phyloP scores from a whole-genome alignment of 2,797 vertebrate species.

The Hephaestus fuliginosus region DNA sequence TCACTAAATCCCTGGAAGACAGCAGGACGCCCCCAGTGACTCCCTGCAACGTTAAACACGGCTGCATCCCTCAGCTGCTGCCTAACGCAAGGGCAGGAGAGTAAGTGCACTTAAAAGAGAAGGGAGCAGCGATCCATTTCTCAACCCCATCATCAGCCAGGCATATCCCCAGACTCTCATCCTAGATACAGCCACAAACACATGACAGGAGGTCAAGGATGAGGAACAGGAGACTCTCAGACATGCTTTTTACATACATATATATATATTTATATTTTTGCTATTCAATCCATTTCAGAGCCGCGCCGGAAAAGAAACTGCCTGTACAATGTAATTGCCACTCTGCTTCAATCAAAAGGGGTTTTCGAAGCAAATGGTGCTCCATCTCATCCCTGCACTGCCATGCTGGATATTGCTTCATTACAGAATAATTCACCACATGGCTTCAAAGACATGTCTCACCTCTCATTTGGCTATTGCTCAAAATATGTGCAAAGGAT shows the following conservation, averaged over 20 bases:
- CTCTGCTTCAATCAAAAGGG: conserved; percentile 60
- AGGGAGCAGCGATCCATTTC: conserved; percentile 70
- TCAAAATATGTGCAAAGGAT: conserved; percentile 76
- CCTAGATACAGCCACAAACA: conserved; percentile 53
- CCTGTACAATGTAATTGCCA: conserved; percentile 56
- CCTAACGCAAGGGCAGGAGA: conserved; percentile 69
- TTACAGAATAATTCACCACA: conserved; percentile 63
- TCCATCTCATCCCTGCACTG: conserved; percentile 48
- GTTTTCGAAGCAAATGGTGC: conserved; percentile 58
- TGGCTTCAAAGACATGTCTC: conserved; percentile 74
- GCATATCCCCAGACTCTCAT: conserved; percentile 62
- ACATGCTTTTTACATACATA: conserved; percentile 29
- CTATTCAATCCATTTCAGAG: conserved; percentile 54
- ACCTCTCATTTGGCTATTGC: conserved; percentile 81
- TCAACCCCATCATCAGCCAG: conserved; percentile 70
- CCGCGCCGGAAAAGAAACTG: conserved; percentile 27
- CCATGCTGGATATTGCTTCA: conserved; percentile 46
- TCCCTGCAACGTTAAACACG: conserved; percentile 61
- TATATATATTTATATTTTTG: not conserved
- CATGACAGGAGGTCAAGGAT: conserved; percentile 69
- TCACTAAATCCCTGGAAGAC: conserved; percentile 63
- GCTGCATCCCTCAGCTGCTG: conserved; percentile 73
- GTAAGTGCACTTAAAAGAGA: conserved; percentile 83
- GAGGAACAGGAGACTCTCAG: conserved; percentile 55
- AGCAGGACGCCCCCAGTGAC: conserved; percentile 62